Conservation (phyloP, 1,140 invertebrate species). For the Pogonus chalceus region DNA sequence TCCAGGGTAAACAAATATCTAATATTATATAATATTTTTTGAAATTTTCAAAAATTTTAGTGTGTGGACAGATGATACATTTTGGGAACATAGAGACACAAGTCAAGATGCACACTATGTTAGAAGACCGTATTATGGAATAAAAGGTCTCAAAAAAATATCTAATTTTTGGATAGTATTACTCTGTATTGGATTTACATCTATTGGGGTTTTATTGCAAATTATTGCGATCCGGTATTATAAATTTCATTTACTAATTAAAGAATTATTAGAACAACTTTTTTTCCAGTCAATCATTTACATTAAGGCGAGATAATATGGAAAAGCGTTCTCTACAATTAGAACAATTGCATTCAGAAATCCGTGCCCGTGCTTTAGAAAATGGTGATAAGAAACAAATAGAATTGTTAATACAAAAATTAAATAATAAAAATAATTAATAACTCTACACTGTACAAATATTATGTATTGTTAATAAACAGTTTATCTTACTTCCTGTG, state of each 20-base stretch:
- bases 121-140: constrained; percentile 44
- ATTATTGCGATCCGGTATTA: constrained; percentile 43
- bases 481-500: too few relatives aligned
- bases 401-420: constrained; percentile 21
- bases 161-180: constrained; percentile 45
- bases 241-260: neutral
- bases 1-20: constrained; percentile 3
- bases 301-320: constrained; percentile 33
- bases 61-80: constrained; percentile 27
- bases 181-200: constrained; percentile 38
- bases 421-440: neutral
- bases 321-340: constrained; percentile 37
- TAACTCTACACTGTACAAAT: too few relatives aligned
- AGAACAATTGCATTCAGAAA: constrained; percentile 36
- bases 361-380: constrained; percentile 36
- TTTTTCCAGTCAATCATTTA: constrained; percentile 37
- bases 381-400: constrained; percentile 42
- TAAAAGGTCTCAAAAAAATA: constrained; percentile 43
- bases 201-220: constrained; percentile 43
- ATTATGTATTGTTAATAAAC: too few relatives aligned
- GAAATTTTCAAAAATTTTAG: constrained; percentile 21
- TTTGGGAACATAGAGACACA: constrained; percentile 28
- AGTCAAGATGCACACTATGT: constrained; percentile 27
- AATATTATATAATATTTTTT: constrained; percentile 7
- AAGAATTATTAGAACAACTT: neutral